Evolutionary conservation across 2,888 invertebrate species (phyloP).

Genomic region (Oscheius sp.): DNA sequence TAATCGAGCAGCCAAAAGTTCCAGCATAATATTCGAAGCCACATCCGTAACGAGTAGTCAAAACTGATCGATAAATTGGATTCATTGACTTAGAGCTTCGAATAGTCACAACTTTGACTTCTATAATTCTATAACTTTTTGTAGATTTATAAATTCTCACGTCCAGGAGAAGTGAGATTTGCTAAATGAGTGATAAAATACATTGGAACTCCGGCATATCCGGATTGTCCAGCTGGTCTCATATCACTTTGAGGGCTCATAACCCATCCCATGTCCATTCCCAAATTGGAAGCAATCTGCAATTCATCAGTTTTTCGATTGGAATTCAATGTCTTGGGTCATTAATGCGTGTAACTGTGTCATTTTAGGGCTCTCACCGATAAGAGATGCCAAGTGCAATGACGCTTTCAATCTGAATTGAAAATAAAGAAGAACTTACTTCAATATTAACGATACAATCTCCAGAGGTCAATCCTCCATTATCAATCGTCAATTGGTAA

Average conservation of each 20-base stretch:
- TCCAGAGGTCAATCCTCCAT: constrained; percentile 38
- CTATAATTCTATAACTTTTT: constrained; percentile 24
- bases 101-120: constrained; percentile 47
- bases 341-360: not conserved
- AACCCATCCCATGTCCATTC: constrained; percentile 41
- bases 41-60: constrained; percentile 51
- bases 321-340: not conserved
- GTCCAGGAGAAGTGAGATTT: constrained; percentile 38
- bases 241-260: constrained; percentile 42
- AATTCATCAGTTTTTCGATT: not conserved
- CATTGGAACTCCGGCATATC: constrained; percentile 38
- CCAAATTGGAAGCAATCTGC: constrained; percentile 23
- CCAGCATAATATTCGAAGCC: constrained; percentile 58
- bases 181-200: constrained; percentile 51
- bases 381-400: constrained; percentile 20
- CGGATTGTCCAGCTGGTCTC: constrained; percentile 40
- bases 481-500: constrained; percentile 48
- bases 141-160: constrained; percentile 25
- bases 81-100: constrained; percentile 35
- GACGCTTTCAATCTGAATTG: not conserved
- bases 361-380: constrained; percentile 24
- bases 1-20: constrained; percentile 46
- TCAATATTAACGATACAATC: constrained; percentile 53
- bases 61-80: constrained; percentile 40
- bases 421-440: constrained; percentile 30